These are phyloP conservation scores for Lucifuga dentata DNA, from an alignment of 2,113 vertebrate species.

Conservation along the genomic window DNA sequence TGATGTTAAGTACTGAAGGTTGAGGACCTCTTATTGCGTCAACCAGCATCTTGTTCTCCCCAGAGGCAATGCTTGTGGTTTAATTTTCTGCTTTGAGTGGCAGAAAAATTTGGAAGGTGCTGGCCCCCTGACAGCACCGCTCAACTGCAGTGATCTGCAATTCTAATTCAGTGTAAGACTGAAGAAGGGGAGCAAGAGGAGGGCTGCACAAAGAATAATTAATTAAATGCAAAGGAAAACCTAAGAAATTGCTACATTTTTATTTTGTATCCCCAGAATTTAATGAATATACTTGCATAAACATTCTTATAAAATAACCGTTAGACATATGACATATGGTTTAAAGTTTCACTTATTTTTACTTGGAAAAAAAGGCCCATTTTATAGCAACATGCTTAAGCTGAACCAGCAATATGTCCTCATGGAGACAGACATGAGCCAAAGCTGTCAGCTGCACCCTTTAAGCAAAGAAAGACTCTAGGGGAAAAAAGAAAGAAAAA, in stretches of 20 bases:
- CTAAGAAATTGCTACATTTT: background rate
- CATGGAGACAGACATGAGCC: background rate
- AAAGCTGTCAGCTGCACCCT: constrained; percentile 13
- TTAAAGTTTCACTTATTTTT: too few relatives aligned
- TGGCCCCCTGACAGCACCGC: constrained; percentile 9
- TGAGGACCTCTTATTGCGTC: background rate
- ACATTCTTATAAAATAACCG: too few relatives aligned
- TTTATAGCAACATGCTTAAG: too few relatives aligned
- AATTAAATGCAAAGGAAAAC: constrained; percentile 21
- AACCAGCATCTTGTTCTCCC: constrained; percentile 18
- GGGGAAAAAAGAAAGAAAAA: background rate
- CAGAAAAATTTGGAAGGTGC: constrained; percentile 32
- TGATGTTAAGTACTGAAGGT: constrained; percentile 15
- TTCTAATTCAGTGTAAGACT: constrained; percentile 54
- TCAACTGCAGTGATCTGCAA: constrained; percentile 66
- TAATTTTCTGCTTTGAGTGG: constrained; percentile 47
- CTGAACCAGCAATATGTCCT: background rate
- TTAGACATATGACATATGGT: too few relatives aligned
- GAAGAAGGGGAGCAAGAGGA: constrained; percentile 21
- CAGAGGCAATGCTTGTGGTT: constrained; percentile 19
- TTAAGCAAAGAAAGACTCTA: constrained; percentile 2
- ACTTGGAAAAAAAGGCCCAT: too few relatives aligned
- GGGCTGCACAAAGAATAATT: constrained; percentile 39
- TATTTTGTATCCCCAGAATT: background rate
- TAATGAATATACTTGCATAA: too few relatives aligned